Base-by-base conservation (phyloP, 1,140 invertebrate genomes). In the Vanessa atalanta region DNA sequence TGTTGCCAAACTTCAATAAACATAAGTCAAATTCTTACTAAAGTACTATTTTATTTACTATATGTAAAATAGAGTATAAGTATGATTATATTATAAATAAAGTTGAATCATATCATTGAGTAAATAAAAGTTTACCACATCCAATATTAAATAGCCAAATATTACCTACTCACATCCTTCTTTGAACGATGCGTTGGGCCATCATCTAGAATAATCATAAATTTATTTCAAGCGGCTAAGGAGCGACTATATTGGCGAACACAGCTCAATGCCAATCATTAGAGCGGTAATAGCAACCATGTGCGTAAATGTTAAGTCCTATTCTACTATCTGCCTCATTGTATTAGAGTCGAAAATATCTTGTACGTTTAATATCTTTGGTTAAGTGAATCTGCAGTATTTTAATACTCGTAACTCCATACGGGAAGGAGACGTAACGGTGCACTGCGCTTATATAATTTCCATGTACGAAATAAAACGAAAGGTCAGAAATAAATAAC, bases 201-300 rank as follows among this genome's bases (percentile, higher is more conserved):
- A 75, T 76, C 75, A 76, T 86, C 84, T 82, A 86, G 84, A 86
- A 86, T 86, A 84, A 86, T 86, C 84, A 80, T 86, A 86, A 86
- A 84, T 84, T 86, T 83, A 79, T 81, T 83, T 83, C 78, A 81
- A 83, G 77, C 81, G 72, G 55, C 72, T 74, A 74, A 78, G 74
- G 74, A 73, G 76, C 69, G 61, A 77, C 69, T 80, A 73, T 71
- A 78, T 81, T 76, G 72, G 72, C 72, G 70, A 73, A 73, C 74
- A 61, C 74, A 65, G 66, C 72, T 81, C 79, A 81, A 82, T 82
- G 79, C 73, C 80, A 80, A 72, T 81, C 72, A 80, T 83, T 83
- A 75, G 73, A 70, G 60, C 66, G 72, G 74, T 47, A 75, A 61
- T 47, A 70, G 53, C 66, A 60, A 51, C 63, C 63, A 73, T 51